These are phyloP conservation scores for Caloenas nicobarica DNA, from an alignment of 2,113 vertebrate species.

Conservation along the genomic window DNA sequence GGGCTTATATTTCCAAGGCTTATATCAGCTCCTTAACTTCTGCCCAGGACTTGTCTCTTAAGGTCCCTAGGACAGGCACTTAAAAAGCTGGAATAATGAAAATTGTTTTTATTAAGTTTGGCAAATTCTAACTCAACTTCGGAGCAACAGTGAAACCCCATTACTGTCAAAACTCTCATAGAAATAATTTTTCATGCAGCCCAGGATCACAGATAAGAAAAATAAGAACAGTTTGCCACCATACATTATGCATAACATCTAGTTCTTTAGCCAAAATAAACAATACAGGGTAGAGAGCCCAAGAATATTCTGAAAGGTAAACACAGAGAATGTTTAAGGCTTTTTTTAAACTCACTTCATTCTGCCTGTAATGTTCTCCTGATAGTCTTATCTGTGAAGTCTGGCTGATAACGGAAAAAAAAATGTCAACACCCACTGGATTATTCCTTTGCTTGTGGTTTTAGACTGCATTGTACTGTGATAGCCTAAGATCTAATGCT, in stretches of 20 bases:
- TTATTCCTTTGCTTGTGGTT: conserved; percentile 4
- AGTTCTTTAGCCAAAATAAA: conserved; percentile 24
- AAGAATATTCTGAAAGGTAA: conserved; percentile 23
- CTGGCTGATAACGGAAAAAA: conserved; percentile 9
- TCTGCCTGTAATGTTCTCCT: not conserved
- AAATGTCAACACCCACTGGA: not conserved
- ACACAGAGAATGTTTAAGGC: not conserved
- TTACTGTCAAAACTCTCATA: not conserved
- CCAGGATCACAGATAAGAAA: not conserved
- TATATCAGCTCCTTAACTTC: not conserved
- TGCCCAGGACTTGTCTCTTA: not conserved
- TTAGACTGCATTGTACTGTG: not conserved
- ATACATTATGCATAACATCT: not conserved
- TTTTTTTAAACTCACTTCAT: not conserved
- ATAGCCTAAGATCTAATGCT: not conserved
- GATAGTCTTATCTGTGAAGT: conserved; percentile 10
- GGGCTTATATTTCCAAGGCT: not conserved
- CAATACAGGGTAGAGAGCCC: not conserved
- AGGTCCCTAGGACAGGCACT: not conserved
- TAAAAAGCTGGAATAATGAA: not conserved
- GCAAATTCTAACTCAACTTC: not conserved
- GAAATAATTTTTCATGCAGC: not conserved
- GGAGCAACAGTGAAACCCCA: not conserved
- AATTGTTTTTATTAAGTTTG: not conserved
- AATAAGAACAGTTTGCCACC: not conserved